Percentiles rank a stretch among this genome's conserved stretches.
Conservation (phyloP, 2,888 invertebrate species). For the Yponomeuta plumbellus region DNA sequence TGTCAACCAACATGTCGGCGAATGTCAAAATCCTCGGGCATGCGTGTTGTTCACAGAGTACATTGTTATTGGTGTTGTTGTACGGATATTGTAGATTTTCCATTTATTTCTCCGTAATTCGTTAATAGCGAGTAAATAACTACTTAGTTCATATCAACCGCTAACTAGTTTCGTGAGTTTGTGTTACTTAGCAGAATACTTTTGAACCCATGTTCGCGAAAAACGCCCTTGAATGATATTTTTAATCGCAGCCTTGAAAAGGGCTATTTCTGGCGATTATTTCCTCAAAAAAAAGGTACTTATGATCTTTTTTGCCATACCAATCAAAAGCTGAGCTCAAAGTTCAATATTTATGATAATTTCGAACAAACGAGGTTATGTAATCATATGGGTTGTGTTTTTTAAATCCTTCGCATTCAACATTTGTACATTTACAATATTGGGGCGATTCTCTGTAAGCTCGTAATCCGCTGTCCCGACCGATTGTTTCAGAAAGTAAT, state of each 20-base stretch:
- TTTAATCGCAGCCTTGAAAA: neutral
- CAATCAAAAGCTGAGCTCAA: neutral
- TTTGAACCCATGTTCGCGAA: neutral
- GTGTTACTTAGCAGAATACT: no score
- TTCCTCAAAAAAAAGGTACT: neutral
- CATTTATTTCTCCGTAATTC: neutral
- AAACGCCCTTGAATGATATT: neutral
- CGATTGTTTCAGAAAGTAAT: no score
- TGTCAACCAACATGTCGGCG: neutral
- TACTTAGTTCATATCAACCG: neutral
- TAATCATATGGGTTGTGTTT: neutral
- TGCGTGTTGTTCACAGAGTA: no score
- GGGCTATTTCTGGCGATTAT: neutral
- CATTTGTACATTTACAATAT: no score
- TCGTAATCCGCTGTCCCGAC: no score
- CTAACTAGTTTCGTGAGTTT: neutral
- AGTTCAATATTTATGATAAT: neutral
- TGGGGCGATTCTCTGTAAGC: no score
- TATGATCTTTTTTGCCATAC: neutral
- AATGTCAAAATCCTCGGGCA: neutral
- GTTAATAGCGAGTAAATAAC: neutral
- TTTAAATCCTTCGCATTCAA: neutral
- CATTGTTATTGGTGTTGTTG: no score
- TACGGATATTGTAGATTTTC: neutral
- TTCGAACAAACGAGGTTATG: neutral